Evolutionary conservation across 2,113 vertebrate genomes (phyloP).

Genomic region (Corydoras sp.): DNA sequence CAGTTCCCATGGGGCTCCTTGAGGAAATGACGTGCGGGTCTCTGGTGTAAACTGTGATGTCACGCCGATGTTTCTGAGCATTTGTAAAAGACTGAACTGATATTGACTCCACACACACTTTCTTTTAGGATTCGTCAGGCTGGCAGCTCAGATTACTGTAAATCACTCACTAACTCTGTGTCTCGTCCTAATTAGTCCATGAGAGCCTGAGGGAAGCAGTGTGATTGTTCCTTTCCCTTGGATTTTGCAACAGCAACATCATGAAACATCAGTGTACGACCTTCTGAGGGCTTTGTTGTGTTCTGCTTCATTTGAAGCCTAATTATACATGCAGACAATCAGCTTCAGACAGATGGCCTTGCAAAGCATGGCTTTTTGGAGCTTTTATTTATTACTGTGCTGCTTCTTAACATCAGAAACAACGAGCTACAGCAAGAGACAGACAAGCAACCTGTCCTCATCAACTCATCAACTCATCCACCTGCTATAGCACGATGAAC

Average conservation of each 20-base stretch:
- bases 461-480: no score
- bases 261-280: not conserved
- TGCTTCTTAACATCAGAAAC: not conserved
- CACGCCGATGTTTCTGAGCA: no score
- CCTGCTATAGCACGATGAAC: no score
- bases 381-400: not conserved
- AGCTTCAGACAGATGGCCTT: not conserved
- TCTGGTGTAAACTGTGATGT: no score
- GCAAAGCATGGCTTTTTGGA: not conserved
- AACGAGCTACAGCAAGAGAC: no score
- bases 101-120: not conserved
- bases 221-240: not conserved
- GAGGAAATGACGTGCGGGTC: no score
- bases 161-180: not conserved
- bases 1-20: no score
- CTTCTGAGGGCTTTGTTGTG: not conserved
- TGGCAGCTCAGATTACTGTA: not conserved
- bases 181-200: not conserved
- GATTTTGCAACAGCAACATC: not conserved
- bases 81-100: not conserved
- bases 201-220: not conserved
- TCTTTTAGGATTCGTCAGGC: not conserved
- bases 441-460: no score
- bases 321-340: not conserved
- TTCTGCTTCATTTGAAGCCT: not conserved